Percentiles rank a stretch among this genome's conserved stretches.
These are phyloP conservation scores for Bothrops jararaca DNA, from an alignment of 2,113 vertebrate genomes.

Conservation along the genomic window DNA sequence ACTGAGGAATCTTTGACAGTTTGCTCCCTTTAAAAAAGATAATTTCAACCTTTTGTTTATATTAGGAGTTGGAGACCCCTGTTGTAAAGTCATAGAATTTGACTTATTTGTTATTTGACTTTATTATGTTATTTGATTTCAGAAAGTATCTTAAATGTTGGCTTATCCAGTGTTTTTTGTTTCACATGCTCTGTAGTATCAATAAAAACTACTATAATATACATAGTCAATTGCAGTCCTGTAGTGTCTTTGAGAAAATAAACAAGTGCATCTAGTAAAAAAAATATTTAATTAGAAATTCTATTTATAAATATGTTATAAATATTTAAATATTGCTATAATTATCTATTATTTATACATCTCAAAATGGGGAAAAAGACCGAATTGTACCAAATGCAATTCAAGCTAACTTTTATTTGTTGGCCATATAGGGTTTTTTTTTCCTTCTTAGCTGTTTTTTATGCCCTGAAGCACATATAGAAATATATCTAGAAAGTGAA, in stretches of 20 bases:
- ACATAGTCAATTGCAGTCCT: not conserved
- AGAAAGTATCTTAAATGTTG: not conserved
- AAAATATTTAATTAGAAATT: not conserved
- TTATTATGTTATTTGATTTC: not conserved
- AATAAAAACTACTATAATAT: not conserved
- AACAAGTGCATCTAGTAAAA: not conserved
- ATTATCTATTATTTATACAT: not conserved
- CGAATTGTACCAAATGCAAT: not conserved
- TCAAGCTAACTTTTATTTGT: not conserved
- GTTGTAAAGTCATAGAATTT: not conserved
- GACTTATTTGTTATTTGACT: not conserved
- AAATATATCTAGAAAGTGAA: not conserved
- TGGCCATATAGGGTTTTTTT: not conserved
- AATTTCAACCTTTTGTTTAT: no score
- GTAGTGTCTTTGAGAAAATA: not conserved
- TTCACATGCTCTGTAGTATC: not conserved
- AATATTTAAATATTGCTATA: not conserved
- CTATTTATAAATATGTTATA: not conserved
- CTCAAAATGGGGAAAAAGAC: not conserved
- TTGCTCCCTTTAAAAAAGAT: no score
- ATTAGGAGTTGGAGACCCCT: no score
- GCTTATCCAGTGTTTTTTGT: not conserved
- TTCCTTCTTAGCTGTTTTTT: not conserved
- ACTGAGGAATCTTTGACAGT: no score
- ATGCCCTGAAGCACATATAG: not conserved